These are phyloP conservation scores for Chascanopsetta lugubris DNA, from an alignment of 2,113 vertebrate species.

Conservation along the genomic window DNA sequence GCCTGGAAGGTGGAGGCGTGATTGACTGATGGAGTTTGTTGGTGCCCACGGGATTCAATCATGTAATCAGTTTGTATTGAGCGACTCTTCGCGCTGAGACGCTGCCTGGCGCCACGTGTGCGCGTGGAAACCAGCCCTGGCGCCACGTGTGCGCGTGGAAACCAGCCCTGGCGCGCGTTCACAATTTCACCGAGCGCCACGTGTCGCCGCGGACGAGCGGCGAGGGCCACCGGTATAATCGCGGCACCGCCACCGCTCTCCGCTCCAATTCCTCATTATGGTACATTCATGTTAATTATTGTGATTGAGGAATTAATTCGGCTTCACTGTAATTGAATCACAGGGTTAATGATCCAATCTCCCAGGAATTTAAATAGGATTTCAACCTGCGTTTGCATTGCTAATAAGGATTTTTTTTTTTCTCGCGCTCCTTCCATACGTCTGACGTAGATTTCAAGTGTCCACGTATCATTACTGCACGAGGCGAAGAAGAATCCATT, in stretches of 20 bases:
- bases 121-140: conserved; percentile 24
- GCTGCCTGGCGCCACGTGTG: conserved; percentile 48
- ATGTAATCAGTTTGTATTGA: conserved; percentile 79
- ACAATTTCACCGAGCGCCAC: conserved; percentile 36
- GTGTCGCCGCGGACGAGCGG: conserved; percentile 26
- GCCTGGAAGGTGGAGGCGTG: conserved; percentile 68
- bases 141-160: conserved; percentile 34
- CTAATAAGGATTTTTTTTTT: conserved; percentile 34
- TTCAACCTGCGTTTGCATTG: conserved; percentile 49
- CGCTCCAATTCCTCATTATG: conserved; percentile 45
- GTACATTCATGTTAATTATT: conserved; percentile 61
- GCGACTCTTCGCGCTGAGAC: conserved; percentile 68
- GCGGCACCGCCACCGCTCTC: conserved; percentile 29
- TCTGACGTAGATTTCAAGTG: conserved; percentile 38
- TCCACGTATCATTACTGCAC: conserved; percentile 28
- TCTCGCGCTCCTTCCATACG: conserved; percentile 32
- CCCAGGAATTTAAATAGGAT: conserved; percentile 49
- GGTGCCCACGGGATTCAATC: conserved; percentile 74
- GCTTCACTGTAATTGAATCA: conserved; percentile 66
- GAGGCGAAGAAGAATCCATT: conserved; percentile 33
- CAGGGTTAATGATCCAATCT: conserved; percentile 55
- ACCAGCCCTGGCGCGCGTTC: conserved; percentile 50
- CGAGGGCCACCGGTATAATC: conserved; percentile 29
- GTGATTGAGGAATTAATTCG: conserved; percentile 56
- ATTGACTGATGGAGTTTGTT: conserved; percentile 77